Conservation (phyloP, 2,888 invertebrate genomes). For the Brenthis hecate region DNA sequence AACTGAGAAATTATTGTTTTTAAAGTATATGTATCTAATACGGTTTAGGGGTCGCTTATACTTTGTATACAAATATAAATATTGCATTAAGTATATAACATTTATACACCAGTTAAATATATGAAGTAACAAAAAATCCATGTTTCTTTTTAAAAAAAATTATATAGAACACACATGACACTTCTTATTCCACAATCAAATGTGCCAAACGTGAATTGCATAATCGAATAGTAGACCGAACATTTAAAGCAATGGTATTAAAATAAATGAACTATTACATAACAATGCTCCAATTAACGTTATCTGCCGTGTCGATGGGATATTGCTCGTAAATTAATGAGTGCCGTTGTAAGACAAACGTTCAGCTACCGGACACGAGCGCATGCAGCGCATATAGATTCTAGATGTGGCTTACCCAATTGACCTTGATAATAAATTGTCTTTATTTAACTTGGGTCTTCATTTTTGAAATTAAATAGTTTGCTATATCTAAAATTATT, state of each 20-base stretch:
- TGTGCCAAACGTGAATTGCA: slow-evolving; percentile 37
- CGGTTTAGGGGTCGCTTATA: no score
- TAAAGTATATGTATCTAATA: no score
- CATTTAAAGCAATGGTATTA: slow-evolving; percentile 44
- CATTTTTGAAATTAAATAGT: no score
- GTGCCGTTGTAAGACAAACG: slow-evolving; percentile 72
- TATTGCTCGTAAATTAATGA: slow-evolving; percentile 71
- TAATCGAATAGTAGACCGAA: slow-evolving; percentile 27
- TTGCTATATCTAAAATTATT: no score
- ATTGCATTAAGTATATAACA: no score
- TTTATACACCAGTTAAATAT: no score
- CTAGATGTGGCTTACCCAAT: slow-evolving; percentile 43
- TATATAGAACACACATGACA: no score
- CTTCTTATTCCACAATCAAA: background rate
- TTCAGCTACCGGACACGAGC: slow-evolving; percentile 60
- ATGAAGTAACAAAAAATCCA: no score
- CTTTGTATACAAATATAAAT: no score
- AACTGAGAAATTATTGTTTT: no score
- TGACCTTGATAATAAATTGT: background rate
- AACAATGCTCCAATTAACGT: slow-evolving; percentile 67
- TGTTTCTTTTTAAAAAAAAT: no score
- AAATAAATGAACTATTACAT: slow-evolving; percentile 58
- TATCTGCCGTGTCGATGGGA: slow-evolving; percentile 57
- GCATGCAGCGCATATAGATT: slow-evolving; percentile 39
- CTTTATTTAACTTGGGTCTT: background rate